Base-by-base conservation (phyloP, 2,113 vertebrate genomes). In the Ammodytes marinus region DNA sequence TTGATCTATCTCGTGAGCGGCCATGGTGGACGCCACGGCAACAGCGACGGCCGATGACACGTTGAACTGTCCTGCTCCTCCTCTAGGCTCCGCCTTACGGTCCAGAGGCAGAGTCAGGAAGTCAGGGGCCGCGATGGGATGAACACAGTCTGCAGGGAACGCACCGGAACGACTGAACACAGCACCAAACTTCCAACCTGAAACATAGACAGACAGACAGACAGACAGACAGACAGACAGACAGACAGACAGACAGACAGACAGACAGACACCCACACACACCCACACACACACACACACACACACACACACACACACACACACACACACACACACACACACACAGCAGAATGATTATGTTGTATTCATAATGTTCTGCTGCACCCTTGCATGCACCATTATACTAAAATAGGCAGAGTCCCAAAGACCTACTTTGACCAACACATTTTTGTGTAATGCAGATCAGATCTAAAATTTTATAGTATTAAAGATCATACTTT, bases 161-260 rank as follows among this genome's bases (percentile, higher is more conserved):
- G 95, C 75, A 6, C 97, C 97, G 0, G 96, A 91, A 8, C 93
- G 95, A n/a, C 98, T 96, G 0, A 97, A 96, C 89, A 97, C 93
- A 1, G 97, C 96, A 0, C 98, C 98, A 0, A 99, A 99, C 93
- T 96, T 96, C 98, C 98, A 99, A 3, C 98, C 98, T 99, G 80
- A 43, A 55, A 39, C 77, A 59, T 7, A 75, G 49, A 72, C 12
- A 59, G 11, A 64, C 0, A 67, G n/a, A 55, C 40, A 78, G 17
- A 55, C 47, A 53, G 46, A 55, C 13, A 39, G n/a, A 58, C 14
- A 40, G 5, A 17, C 39, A 40, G 27, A 6, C 43, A 59, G 15
- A 71, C 55, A 65, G 43, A 58, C 4, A 55, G 3, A 11, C 19
- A 57, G n/a, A 59, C 57, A 59, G 6, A 60, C 15, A 83, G 49